Conservation (phyloP, 2,113 vertebrate genomes). For the Callospermophilus lateralis region DNA sequence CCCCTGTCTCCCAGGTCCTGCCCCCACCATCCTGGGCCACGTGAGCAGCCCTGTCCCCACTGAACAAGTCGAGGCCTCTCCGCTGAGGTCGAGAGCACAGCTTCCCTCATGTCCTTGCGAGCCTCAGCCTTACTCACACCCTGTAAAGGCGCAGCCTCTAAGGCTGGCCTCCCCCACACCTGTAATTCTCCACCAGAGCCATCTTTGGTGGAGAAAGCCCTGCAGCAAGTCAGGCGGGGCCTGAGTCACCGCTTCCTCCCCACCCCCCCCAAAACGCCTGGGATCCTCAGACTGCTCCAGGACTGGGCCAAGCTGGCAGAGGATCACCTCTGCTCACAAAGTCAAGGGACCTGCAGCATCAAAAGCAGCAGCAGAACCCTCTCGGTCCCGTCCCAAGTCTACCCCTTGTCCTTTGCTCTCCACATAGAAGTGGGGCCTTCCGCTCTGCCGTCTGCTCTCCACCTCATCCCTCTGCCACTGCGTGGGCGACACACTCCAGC, state of each 20-base stretch:
- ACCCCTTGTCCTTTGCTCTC: neutral
- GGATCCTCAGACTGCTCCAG: neutral
- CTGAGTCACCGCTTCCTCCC: neutral
- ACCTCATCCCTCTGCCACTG: neutral
- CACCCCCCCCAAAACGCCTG: neutral
- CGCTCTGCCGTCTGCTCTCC: neutral
- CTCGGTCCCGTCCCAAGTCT: rapidly evolving
- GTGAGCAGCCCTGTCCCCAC: neutral
- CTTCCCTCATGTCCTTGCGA: neutral
- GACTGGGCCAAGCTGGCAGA: neutral
- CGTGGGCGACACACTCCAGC: neutral
- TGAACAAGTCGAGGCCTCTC: neutral
- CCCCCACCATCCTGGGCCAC: neutral
- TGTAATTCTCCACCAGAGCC: neutral
- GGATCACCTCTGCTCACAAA: neutral
- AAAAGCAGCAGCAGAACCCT: neutral
- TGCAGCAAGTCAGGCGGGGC: neutral
- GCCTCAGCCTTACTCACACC: constrained; percentile 38
- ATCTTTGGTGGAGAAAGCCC: neutral
- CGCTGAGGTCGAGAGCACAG: neutral
- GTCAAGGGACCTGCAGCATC: neutral
- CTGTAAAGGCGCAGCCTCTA: neutral
- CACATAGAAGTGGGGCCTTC: rapidly evolving
- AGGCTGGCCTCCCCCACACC: neutral
- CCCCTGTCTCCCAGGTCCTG: neutral